Evolutionary conservation across 2,797 vertebrate species (phyloP), one percentile per base, ranked within the genome.

Genomic region (Semotilus atromaculatus): DNA sequence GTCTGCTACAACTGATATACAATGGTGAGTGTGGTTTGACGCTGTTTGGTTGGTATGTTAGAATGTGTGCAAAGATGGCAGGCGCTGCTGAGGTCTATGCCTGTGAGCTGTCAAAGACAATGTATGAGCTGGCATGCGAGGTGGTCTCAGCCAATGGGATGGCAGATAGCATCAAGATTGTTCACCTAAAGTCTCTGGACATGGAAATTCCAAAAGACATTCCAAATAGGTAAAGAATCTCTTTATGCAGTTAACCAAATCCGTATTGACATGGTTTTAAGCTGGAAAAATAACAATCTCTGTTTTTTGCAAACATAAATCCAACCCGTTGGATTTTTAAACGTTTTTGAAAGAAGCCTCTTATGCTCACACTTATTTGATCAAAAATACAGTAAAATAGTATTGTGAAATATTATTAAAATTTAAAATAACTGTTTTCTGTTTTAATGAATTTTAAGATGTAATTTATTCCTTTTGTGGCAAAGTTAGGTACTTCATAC

Each of bases 31-130:
- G 66, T 34, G 51, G 40, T 51, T 3, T 72, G 75, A 34, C 88
- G 89, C 62, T 77, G 81, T 23, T 51, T 55, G 55, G 31, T 88
- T 51, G 60, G 60, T 45, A 40, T 83, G 60, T 26, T 77, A 99
- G 98, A 71, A 99, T 99, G 97, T 98, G 99, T 93, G 98, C 98
- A 34, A 97, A 96, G 91, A 96, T 96, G 84, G 97, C 97, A 0
- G 98, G 98, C 45, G 98, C 98, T 8, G 91, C 93, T 8, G 93
- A 89, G 23, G 97, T 99, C 23, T 99, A 96, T 19, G 98, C 97
- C 88, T 99, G 98, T 14, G 98, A 99, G 77, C 93, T 99, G 53
- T 99, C 98, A 0, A 99, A 98, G 95, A 99, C 98, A 0, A 99
- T 99, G 98, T 99, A 97, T 83, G 97, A 98, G 70, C 91, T 99